Evolutionary conservation across 1,140 invertebrate genomes (phyloP).

Genomic region (Gyrodactylus bullatarudis): DNA sequence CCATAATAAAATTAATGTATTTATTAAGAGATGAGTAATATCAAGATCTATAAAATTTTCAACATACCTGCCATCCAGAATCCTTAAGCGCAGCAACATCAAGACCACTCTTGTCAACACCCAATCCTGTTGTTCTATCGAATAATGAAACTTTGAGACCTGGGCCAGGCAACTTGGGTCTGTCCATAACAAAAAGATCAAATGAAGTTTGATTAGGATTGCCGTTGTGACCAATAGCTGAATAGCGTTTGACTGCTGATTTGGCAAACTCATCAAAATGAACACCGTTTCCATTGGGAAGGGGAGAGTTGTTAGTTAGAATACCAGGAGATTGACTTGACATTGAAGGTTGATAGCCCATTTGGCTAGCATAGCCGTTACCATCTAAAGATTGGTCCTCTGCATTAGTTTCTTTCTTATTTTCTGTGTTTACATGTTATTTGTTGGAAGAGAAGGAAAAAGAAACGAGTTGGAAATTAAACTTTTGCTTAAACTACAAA

Average conservation of each 20-base stretch:
- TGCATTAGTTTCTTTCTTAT: no score
- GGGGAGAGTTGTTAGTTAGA: neutral
- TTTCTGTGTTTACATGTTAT: no score
- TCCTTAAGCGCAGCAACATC: neutral
- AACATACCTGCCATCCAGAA: conserved; percentile 2
- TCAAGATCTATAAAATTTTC: neutral
- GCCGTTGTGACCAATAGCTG: neutral
- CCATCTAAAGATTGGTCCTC: no score
- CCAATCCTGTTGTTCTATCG: neutral
- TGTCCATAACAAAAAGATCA: neutral
- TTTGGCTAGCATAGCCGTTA: no score
- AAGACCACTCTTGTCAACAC: neutral
- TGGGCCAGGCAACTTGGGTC: neutral
- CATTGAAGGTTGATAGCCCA: neutral
- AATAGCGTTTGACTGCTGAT: neutral
- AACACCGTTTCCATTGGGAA: no score
- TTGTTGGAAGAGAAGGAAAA: no score
- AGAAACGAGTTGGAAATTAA: no score
- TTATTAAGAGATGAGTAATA: no score
- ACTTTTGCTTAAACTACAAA: no score
- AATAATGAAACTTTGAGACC: neutral
- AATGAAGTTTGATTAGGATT: neutral
- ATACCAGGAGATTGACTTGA: neutral
- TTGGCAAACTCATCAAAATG: neutral
- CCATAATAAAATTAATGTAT: neutral